Conservation (phyloP, 1,140 invertebrate species). For the Ceratoteleas bidentatus region DNA sequence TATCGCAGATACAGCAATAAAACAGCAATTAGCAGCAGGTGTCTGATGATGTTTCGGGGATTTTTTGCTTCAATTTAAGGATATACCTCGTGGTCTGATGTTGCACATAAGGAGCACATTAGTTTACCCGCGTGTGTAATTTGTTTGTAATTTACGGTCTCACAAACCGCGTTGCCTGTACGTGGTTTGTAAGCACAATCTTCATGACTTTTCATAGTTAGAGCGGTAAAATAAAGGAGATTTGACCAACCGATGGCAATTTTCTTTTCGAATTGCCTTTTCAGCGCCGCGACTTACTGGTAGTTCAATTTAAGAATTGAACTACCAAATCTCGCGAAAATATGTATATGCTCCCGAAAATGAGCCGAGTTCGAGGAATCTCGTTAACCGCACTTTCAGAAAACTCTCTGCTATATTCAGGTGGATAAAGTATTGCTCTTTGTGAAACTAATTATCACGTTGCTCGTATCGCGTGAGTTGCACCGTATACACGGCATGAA, state of each 20-base stretch:
- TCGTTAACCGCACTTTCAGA: constrained; percentile 10
- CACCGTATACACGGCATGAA: constrained; percentile 16
- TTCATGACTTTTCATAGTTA: not conserved
- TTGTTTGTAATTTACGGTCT: no score
- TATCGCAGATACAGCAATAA: constrained; percentile 48
- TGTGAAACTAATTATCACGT: constrained; percentile 48
- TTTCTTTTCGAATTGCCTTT: constrained; percentile 1
- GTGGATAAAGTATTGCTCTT: constrained; percentile 27
- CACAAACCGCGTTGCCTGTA: no score
- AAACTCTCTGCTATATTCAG: constrained; percentile 32
- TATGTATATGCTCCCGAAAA: constrained; percentile 24
- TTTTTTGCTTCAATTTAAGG: constrained; percentile 15
- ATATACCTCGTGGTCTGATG: constrained; percentile 11
- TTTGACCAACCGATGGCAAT: not conserved
- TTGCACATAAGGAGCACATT: constrained; percentile 8
- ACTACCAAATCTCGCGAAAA: constrained; percentile 13
- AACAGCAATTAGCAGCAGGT: constrained; percentile 54
- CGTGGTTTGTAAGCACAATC: not conserved
- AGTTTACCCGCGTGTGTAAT: not conserved
- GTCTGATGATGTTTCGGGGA: constrained; percentile 23
- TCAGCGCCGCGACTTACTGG: not conserved
- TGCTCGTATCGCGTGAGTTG: constrained; percentile 42
- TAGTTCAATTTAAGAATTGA: constrained; percentile 7
- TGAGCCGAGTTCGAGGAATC: constrained; percentile 30
- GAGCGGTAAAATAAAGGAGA: not conserved